Conservation (phyloP, 2,797 vertebrate genomes). For the Gadopsis marmoratus region DNA sequence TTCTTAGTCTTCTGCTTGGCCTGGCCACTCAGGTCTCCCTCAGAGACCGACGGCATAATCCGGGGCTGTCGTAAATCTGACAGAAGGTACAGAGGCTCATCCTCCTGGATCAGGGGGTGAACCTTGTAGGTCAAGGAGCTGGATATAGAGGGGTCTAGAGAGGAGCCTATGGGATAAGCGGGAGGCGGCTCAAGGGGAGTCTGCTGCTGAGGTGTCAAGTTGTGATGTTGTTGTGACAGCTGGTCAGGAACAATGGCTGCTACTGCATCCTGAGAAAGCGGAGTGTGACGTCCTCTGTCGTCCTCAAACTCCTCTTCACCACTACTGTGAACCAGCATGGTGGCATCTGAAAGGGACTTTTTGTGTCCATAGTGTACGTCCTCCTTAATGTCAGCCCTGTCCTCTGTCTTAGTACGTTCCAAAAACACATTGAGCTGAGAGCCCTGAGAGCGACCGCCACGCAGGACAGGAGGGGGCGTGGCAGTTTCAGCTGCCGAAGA, state of each 20-base stretch:
- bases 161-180: constrained; percentile 86
- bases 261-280: constrained; percentile 82
- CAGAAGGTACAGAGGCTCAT: constrained; percentile 80
- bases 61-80: constrained; percentile 84
- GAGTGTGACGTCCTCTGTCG: constrained; percentile 81
- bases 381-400: constrained; percentile 81
- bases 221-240: constrained; percentile 65
- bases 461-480: constrained; percentile 72
- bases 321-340: constrained; percentile 98
- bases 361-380: constrained; percentile 90
- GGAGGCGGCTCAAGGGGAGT: constrained; percentile 85
- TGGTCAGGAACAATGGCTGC: constrained; percentile 34
- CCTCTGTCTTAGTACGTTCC: constrained; percentile 87
- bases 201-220: constrained; percentile 77
- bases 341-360: constrained; percentile 96
- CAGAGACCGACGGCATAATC: constrained; percentile 91
- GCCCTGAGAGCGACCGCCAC: constrained; percentile 78
- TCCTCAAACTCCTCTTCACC: constrained; percentile 94
- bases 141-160: constrained; percentile 78
- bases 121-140: constrained; percentile 88
- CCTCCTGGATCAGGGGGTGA: constrained; percentile 84
- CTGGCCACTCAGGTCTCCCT: constrained; percentile 92
- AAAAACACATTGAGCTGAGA: constrained; percentile 88
- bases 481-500: constrained; percentile 87
- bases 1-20: constrained; percentile 88